Base-by-base conservation (phyloP, 1,140 invertebrate species). In the Drosophila ananassae region DNA sequence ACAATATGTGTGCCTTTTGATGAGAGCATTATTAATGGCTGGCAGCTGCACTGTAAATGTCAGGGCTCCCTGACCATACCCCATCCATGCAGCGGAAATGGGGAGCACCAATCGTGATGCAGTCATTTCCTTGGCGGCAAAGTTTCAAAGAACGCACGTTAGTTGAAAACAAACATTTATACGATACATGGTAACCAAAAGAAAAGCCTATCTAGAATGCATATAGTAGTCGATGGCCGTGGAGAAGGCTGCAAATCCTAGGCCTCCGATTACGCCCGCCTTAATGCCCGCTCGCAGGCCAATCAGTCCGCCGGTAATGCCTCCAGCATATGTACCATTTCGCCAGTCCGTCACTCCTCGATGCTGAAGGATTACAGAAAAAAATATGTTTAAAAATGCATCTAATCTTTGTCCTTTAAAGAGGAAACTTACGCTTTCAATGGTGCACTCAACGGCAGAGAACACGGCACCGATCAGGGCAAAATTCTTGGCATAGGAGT, bases 401-500 rank as follows among this genome's bases (percentile, higher is more conserved):
- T 37, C 2, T 3, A 3, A n/a, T 32, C 2, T 32, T 32, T 2
- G 2, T 2, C 17, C 17, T 32, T 10, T 0, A 9, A 2, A 3
- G 10, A 4, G 34, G 34, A 10, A 52, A 92, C 93, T 93, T 92
- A 97, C 96, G 58, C 94, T 95, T 95, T 99, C 98, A 91, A 99
- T 96, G 17, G 95, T 94, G 92, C 98, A 99, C 93, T 99, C 98
- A 8, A 98, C 95, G 6, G 95, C 96, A 30, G 98, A 96, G 93
- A 99, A 99, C 51, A 99, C 94, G 21, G 96, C 95, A 58, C 98
- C 99, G 76, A 99, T 94, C 48, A 98, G 93, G 17, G 98, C 98
- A 95, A 99, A 99, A 92, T 99, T 99, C 93, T 99, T 99, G 0
- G 97, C 98, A 93, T 99, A 99, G 55, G 96, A 95, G 41, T 98